phyloP scores from a whole-genome alignment of 2,113 vertebrate genomes.

The Pedionomus torquatus region DNA sequence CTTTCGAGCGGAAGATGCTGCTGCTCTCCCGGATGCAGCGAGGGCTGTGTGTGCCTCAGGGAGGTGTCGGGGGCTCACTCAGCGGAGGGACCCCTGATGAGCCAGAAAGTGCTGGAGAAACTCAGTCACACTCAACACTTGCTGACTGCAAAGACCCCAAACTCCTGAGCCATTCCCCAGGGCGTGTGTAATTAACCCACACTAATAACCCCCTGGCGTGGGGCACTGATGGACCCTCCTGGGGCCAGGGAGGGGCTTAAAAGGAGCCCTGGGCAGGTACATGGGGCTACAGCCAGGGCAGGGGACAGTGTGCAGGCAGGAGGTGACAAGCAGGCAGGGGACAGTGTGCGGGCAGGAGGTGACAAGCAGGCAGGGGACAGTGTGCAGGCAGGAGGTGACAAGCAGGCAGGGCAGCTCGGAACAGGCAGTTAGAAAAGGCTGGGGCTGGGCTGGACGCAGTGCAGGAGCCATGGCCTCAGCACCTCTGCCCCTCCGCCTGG shows the following conservation, averaged over 20 bases:
- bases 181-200: background rate
- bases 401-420: too few relatives aligned
- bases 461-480: background rate
- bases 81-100: background rate
- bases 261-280: background rate
- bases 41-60: rapidly evolving
- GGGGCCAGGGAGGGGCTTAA: background rate
- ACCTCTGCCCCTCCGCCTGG: background rate
- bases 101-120: background rate
- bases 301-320: background rate
- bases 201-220: background rate
- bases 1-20: background rate
- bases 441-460: too few relatives aligned
- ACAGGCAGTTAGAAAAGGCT: too few relatives aligned
- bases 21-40: background rate
- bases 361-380: background rate
- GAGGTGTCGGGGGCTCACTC: background rate
- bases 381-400: too few relatives aligned
- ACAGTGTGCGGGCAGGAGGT: background rate
- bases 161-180: background rate
- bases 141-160: background rate
- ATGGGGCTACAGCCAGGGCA: background rate
- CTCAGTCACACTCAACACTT: background rate
- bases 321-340: too few relatives aligned
- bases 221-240: background rate